Evolutionary conservation across 92 coral and sea anemone genomes (phyloP).

Genomic region (Pocillopora meandrina): DNA sequence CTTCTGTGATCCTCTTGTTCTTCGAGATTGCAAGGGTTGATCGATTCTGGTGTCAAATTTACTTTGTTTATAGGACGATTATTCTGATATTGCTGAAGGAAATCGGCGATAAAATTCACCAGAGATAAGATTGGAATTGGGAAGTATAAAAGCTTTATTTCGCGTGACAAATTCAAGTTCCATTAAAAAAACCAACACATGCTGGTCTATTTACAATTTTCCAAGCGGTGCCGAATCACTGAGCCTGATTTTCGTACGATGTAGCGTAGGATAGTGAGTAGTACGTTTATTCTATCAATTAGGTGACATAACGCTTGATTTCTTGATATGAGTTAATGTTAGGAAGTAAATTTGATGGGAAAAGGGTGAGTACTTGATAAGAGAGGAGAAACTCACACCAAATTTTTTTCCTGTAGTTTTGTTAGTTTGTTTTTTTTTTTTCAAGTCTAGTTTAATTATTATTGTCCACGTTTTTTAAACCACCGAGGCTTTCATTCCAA

Average conservation of each 20-base stretch:
- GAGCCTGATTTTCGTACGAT: conserved; percentile 42
- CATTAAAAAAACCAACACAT: conserved; percentile 28
- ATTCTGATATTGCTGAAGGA: conserved; percentile 18
- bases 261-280: conserved; percentile 17
- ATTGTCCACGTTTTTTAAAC: background rate
- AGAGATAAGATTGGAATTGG: background rate
- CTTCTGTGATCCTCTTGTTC: conserved; percentile 1
- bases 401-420: background rate
- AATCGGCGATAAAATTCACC: conserved; percentile 7
- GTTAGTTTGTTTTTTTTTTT: too few species aligned
- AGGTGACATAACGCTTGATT: conserved; percentile 29
- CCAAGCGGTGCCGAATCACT: conserved; percentile 38
- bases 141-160: conserved; percentile 15
- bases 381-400: conserved; percentile 6
- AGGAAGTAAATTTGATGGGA: background rate
- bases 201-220: conserved; percentile 47
- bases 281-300: conserved; percentile 17
- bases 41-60: conserved; percentile 22
- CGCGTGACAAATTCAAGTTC: conserved; percentile 36
- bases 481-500: too few species aligned
- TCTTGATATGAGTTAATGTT: conserved; percentile 29
- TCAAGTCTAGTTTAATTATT: background rate
- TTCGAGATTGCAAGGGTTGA: background rate
- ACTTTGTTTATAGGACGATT: conserved; percentile 30
- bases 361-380: background rate